Base-by-base conservation (phyloP, 1,140 invertebrate species). In the Telenomus remus region DNA sequence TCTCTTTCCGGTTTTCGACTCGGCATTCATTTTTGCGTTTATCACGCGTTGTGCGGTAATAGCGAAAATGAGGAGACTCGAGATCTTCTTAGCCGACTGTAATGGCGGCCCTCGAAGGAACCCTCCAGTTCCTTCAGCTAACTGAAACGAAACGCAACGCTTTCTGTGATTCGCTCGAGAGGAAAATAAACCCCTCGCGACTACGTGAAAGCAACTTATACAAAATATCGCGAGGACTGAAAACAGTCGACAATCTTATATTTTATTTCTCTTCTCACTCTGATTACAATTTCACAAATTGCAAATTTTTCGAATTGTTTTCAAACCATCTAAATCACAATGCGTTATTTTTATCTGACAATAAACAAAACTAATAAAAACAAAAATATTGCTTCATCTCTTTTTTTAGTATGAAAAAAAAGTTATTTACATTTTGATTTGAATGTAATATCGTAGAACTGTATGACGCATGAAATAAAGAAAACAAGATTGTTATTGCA, bases 41-140 rank as follows among this genome's bases (percentile, higher is more conserved):
- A 77, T 63, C 71, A 70, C 71, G 55, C 73, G 69, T 60, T 64
- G 66, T 69, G 59, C 48, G 61, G 63, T 63, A 79, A 80, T 78
- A 79, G 73, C 72, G 65, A 75, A 73, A 76, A 71, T 79, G 75
- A 66, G 73, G 70, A 75, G 74, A 63, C 70, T 80, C 71, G 65
- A 81, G 77, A 79, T 80, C 79, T 83, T 79, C 80, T 79, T 80
- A 82, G 76, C 75, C 73, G 74, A 63, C 80, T 79, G 79, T 84
- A 86, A 84, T 83, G 82, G 81, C 83, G 83, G 78, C 79, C 74
- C 82, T 86, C 81, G 81, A 82, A 84, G 78, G 55, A 75, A 70
- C 81, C 76, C 79, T 79, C 76, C 80, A 80, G 78, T 81, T 79
- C 78, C 82, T 80, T 76, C 78, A 79, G 78, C 76, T 82, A 80